Base-by-base conservation (phyloP, 2,888 invertebrate genomes). In the Dynastes hyllus region DNA sequence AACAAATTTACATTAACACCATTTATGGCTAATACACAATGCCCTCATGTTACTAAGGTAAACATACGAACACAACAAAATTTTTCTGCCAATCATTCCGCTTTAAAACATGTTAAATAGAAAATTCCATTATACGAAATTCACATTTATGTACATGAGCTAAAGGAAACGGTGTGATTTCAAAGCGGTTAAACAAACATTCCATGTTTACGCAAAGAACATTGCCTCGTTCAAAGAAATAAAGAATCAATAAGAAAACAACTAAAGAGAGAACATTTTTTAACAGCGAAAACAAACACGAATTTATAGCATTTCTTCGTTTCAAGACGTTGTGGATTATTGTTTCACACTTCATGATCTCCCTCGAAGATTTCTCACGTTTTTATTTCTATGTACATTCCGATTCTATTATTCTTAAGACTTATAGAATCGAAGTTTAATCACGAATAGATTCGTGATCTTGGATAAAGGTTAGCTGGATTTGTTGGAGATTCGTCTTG, bases 171-270 rank as follows among this genome's bases (percentile, higher is more conserved):
- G 55, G 55, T 69, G 13, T 51, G 22, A 27, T 51, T 29, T 69
- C 50, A 51, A 50, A 45, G 45, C 45, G 29, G 8, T 37, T 37
- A 58, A 71, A 16, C 16, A 53, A 70, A 55, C 58, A 71, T 58
- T 22, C 29, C 55, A 71, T 58, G 40, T 71, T 71, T 55, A 71
- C 55, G 55, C 71, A 16, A 32, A 71, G 55, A 58, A 37, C 55
- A 55, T 51, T 69, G 50, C 11, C 69, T 69, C 69, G 50, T 69
- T 69, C 69, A n/a, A 16, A 51, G 69, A 69, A 69, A 69, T 51
- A 69, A 69, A 69, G 29, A 51, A 69, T 51, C 69, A 69, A 66
- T 66, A 66, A 40, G 45, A 3, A 22, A 0, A 32, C 22, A 71
- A 37, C 32, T 22, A 16, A n/a, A 55, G 37, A 70, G 53, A 32